These are phyloP conservation scores for Oenanthe oenanthe DNA, from an alignment of 2,113 vertebrate species.

Conservation along the genomic window DNA sequence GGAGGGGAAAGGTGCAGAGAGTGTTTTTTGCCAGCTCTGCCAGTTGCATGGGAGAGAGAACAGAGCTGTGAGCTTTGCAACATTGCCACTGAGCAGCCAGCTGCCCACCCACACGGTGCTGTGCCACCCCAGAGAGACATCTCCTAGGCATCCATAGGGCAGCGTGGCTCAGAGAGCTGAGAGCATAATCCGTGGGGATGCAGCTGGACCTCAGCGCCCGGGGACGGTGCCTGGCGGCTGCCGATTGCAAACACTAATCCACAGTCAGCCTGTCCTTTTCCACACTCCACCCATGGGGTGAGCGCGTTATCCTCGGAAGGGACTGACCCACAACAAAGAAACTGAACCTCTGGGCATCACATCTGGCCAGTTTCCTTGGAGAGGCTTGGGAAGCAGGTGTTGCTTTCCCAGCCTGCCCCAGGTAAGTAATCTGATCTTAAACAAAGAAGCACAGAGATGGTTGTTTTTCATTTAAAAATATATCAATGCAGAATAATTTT, in stretches of 20 bases:
- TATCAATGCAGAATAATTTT: not conserved
- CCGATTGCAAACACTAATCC: not conserved
- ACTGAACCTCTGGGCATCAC: not conserved
- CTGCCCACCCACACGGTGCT: not conserved
- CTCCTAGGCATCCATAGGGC: not conserved
- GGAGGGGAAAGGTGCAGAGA: not conserved
- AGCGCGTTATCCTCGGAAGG: not conserved
- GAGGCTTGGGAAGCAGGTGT: not conserved
- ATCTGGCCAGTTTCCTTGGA: not conserved
- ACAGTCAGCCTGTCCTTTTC: not conserved
- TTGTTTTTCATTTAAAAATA: not conserved
- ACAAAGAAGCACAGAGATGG: not conserved
- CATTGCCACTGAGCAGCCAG: not conserved
- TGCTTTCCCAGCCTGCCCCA: not conserved
- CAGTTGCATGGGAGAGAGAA: not conserved
- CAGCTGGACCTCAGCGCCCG: not conserved
- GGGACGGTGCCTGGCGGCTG: not conserved
- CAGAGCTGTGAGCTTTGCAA: not conserved
- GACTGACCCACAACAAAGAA: not conserved
- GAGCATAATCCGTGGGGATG: not conserved
- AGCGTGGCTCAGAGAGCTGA: not conserved
- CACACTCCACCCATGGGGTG: not conserved
- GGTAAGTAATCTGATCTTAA: constrained; percentile 33
- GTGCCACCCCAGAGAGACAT: not conserved
- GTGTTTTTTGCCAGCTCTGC: not conserved